Base-by-base conservation (phyloP, 2,113 vertebrate genomes). In the Gobiocypris rarus region DNA sequence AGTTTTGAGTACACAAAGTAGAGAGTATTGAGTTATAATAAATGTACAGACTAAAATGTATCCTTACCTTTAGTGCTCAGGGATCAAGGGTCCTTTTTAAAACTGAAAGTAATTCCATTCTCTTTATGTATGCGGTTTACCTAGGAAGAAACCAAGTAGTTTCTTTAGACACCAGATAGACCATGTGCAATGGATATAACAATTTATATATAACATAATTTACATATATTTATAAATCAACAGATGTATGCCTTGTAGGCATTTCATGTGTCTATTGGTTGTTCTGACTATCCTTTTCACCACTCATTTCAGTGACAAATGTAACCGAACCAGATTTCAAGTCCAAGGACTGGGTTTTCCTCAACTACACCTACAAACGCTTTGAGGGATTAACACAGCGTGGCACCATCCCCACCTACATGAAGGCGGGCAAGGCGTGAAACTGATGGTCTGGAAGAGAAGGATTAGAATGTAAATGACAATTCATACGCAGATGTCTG, bases 331-430 rank as follows among this genome's bases (percentile, higher is more conserved):
- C 97, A 0, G 98, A 99, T 94, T 99, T 98, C 92, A 99, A 99
- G 90, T 98, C 97, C 77, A 99, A 99, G 96, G 98, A 99, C 94
- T 99, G 98, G 97, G 98, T 99, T 86, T 99, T 99, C 91, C 96
- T 99, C 89, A 99, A 99, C 93, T 99, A 99, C 69, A 99, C 98
- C n/a, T 99, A 99, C 94, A 99, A 99, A 89, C 95, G 98, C 82
- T 99, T 99, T 58, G 98, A 99, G 91, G 98, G 98, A 65, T 92
- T 99, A 79, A 99, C 98, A 0, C 98, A 99, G 89, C 95, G 97
- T 54, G 98, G 98, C 89, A 97, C 97, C 14, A 98, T 99, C 90
- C 98, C 98, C 54, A 96, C 95, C 41, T 99, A 99, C 94, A 97
- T 97, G 96, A 98, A 99, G 93, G 93, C 95, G 0, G 96, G 97